A percentile compares a stretch with the other conserved stretches of the same genome.
Conservation (phyloP, 2,888 invertebrate species). For the Oegoconia quadripuncta region DNA sequence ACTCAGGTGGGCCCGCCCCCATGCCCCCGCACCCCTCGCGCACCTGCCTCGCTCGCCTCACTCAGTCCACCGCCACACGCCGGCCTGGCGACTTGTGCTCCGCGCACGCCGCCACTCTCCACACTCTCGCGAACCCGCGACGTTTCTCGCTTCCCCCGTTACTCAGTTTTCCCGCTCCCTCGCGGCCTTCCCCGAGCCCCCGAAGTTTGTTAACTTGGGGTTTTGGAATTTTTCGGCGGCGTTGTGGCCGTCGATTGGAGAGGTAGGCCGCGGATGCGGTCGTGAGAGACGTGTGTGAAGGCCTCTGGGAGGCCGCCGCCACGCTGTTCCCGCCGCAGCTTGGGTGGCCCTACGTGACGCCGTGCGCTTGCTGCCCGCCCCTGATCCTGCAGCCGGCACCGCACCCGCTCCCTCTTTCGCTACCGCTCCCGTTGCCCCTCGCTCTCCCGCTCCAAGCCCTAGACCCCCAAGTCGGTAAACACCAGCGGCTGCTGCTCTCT, state of each 20-base stretch:
- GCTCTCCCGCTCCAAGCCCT: slow-evolving; percentile 72
- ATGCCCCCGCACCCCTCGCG: slow-evolving; percentile 62
- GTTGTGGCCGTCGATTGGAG: slow-evolving; percentile 61
- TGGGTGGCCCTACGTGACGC: slow-evolving; percentile 76
- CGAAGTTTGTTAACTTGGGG: too few relatives aligned
- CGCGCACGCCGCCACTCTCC: slow-evolving; percentile 75
- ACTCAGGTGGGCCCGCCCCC: slow-evolving; percentile 76
- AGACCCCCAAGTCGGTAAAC: slow-evolving; percentile 73
- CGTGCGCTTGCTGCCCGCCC: slow-evolving; percentile 74
- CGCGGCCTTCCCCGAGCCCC: slow-evolving; percentile 50
- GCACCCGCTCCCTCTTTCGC: slow-evolving; percentile 63
- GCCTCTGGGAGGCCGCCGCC: slow-evolving; percentile 78
- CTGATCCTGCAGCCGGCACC: slow-evolving; percentile 69
- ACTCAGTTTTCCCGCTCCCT: slow-evolving; percentile 68
- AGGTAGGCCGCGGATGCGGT: slow-evolving; percentile 74
- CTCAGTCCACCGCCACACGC: slow-evolving; percentile 51
- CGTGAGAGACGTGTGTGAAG: slow-evolving; percentile 70
- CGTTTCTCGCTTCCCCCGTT: slow-evolving; percentile 71
- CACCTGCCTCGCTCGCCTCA: slow-evolving; percentile 64
- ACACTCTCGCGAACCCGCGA: slow-evolving; percentile 74
- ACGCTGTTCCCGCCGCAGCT: slow-evolving; percentile 79
- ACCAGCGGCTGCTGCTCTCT: slow-evolving; percentile 76
- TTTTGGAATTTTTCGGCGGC: too few relatives aligned
- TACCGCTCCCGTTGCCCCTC: slow-evolving; percentile 66
- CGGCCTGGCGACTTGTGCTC: slow-evolving; percentile 71